Evolutionary conservation across 2,797 vertebrate species (phyloP), one percentile per base, ranked within the genome.

Genomic region (Pseudochaenichthys georgianus): DNA sequence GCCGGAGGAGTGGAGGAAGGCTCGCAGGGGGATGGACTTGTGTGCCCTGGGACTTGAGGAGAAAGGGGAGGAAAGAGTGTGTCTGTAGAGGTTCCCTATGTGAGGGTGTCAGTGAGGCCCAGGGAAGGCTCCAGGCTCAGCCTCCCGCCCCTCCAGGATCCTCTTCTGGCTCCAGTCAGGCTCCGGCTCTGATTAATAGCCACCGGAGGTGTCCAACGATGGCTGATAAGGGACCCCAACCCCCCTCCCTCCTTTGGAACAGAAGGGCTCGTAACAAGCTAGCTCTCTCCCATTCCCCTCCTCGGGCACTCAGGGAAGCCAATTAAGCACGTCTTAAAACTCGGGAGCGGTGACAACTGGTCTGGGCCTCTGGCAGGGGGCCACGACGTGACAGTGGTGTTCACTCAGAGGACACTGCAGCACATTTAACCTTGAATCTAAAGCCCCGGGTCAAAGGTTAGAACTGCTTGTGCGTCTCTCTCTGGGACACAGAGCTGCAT

Each of bases 131-230:
- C 82, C 87, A 87, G 79, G 64, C 77, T 74, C 77, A 41, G 71
- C 73, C 64, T 65, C 74, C 67, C 73, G 54, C 72, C 85, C 79
- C 93, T 90, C 92, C 86, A 89, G 59, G 84, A 90, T 89, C 88
- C 84, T 90, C 85, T 58, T 84, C 94, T 94, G 96, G 96, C 96
- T 96, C 96, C 96, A 95, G 94, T 84, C 95, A 81, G 96, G 86
- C 95, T 97, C 96, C 2, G 88, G 93, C 87, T 93, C 94, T 96
- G 96, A 97, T 97, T 96, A 96, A 97, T 95, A 95, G 95, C 96
- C 96, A 95, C 95, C 93, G 94, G 96, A 97, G 95, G 95, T 96
- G 96, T 96, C 96, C 95, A 93, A 88, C 92, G 93, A 96, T 94
- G 95, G 94, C 95, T 96, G 95, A 96, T 95, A 96, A 96, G 93